phyloP scores from a whole-genome alignment of 2,888 invertebrate species.

The Apotomis betuletana region DNA sequence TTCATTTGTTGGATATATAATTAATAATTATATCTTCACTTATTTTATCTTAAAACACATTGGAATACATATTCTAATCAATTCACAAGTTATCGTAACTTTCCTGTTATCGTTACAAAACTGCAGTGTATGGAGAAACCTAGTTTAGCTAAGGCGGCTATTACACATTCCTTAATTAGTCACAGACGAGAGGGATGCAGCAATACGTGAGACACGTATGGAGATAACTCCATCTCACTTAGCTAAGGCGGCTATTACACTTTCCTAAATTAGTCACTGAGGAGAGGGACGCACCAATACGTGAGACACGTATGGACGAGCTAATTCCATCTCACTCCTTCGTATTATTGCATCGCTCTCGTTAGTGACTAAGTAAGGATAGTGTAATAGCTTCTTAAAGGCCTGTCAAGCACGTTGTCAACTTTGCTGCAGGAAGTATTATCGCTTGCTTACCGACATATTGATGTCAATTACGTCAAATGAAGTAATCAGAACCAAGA shows the following conservation, averaged over 20 bases:
- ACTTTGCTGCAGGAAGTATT: slow-evolving; percentile 25
- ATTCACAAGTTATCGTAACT: slow-evolving; percentile 25
- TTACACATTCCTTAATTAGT: no score
- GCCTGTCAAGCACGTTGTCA: slow-evolving; percentile 27
- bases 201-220: no score
- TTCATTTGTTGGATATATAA: not conserved
- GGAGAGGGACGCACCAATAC: no score
- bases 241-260: no score
- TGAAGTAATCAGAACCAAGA: slow-evolving; percentile 3
- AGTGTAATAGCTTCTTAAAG: not conserved
- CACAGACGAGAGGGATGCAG: no score
- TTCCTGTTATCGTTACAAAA: slow-evolving; percentile 28
- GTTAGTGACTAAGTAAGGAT: no score
- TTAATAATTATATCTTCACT: not conserved
- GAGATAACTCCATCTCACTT: no score
- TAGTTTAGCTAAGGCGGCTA: not conserved
- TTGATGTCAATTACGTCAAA: slow-evolving; percentile 34
- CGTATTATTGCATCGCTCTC: no score
- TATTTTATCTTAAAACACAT: slow-evolving; percentile 5
- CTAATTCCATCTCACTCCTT: no score
- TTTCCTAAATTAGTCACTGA: no score
- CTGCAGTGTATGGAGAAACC: slow-evolving; percentile 29
- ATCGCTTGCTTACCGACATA: slow-evolving; percentile 13
- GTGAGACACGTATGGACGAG: no score
- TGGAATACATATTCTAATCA: slow-evolving; percentile 24